Evolutionary conservation across 2,113 vertebrate genomes (phyloP).

Genomic region (Tachuris rubrigastra): DNA sequence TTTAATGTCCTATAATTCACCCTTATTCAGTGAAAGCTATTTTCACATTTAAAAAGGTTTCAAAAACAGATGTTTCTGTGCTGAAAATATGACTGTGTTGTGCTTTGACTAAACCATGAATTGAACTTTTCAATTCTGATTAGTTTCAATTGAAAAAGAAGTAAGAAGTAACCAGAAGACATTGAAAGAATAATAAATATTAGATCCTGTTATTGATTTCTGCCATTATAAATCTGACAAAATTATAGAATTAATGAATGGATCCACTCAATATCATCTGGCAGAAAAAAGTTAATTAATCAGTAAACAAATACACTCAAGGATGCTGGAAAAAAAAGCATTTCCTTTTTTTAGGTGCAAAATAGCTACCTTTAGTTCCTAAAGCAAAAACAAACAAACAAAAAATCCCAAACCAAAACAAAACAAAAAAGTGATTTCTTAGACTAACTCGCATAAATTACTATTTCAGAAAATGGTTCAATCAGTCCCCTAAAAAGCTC

Average conservation of each 20-base stretch:
- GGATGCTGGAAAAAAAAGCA: background rate
- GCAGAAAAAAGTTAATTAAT: background rate
- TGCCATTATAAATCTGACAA: slow-evolving; percentile 1
- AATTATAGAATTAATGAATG: background rate
- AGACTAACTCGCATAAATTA: background rate
- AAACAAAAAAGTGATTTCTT: background rate
- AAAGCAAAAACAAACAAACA: background rate
- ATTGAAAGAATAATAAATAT: background rate
- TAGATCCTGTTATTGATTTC: background rate
- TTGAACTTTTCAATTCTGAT: background rate
- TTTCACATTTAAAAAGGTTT: background rate
- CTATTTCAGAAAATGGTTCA: background rate
- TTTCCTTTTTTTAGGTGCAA: background rate
- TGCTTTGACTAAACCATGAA: background rate
- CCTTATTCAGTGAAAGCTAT: background rate
- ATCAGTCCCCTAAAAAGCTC: background rate
- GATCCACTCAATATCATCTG: background rate
- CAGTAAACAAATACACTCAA: background rate
- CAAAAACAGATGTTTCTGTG: background rate
- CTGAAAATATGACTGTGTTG: background rate
- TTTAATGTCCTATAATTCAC: background rate
- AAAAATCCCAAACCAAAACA: background rate
- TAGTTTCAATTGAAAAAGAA: slow-evolving; percentile 12
- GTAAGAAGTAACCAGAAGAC: background rate
- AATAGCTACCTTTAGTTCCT: background rate